Evolutionary conservation across 2,797 vertebrate species (phyloP).

Genomic region (Menidia menidia): DNA sequence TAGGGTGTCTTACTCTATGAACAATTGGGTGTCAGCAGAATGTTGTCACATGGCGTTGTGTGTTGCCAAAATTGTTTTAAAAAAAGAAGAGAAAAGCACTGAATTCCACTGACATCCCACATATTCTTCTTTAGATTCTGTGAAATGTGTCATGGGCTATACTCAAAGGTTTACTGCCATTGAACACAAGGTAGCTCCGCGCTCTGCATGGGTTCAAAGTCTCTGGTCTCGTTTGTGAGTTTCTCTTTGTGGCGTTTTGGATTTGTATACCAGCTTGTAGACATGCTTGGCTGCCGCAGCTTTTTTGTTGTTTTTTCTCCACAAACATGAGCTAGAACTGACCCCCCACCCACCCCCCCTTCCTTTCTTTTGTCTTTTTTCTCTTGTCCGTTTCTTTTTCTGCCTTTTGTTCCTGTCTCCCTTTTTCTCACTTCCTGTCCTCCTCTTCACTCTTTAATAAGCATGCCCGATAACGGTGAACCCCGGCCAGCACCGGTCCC

Average conservation of each 20-base stretch:
- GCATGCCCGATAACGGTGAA: constrained; percentile 73
- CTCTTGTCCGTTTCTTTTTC: background rate
- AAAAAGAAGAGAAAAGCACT: constrained; percentile 10
- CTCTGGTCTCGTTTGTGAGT: constrained; percentile 85
- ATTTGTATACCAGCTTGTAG: constrained; percentile 85
- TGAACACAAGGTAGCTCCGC: constrained; percentile 84
- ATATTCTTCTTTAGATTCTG: constrained; percentile 85
- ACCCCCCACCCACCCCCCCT: constrained; percentile 57
- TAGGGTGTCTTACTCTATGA: constrained; percentile 5
- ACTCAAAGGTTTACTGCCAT: constrained; percentile 99
- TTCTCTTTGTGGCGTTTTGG: constrained; percentile 86
- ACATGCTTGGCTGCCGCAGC: constrained; percentile 92
- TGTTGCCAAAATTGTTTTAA: constrained; percentile 33
- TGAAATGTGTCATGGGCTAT: constrained; percentile 94
- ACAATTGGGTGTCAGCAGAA: constrained; percentile 49
- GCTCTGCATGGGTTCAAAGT: constrained; percentile 90
- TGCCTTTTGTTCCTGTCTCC: constrained; percentile 7
- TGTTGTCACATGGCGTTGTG: constrained; percentile 45
- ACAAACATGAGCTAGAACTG: constrained; percentile 85
- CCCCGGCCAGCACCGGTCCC: constrained; percentile 55
- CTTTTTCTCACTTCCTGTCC: constrained; percentile 20
- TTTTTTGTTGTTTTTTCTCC: constrained; percentile 75
- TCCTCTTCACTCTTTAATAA: constrained; percentile 42
- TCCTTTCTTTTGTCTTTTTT: constrained; percentile 25
- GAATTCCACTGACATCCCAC: constrained; percentile 77